phyloP scores from a whole-genome alignment of 1,140 invertebrate genomes.

The Heliothis subflexa region DNA sequence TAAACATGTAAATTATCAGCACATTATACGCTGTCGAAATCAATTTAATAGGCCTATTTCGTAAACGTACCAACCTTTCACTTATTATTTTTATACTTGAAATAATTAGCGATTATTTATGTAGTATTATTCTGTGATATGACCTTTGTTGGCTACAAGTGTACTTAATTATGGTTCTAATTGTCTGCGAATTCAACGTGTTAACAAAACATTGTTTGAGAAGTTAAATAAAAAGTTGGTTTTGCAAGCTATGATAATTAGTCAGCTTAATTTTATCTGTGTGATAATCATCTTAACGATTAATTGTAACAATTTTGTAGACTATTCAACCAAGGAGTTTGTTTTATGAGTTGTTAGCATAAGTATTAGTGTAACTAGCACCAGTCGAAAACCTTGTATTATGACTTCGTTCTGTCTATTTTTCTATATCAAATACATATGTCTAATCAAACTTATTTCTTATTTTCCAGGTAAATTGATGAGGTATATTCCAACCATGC shows the following conservation, averaged over 20 bases:
- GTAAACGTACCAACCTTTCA: conserved; percentile 22
- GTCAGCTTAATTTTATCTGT: conserved; percentile 6
- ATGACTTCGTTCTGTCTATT: not conserved
- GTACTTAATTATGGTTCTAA: not conserved
- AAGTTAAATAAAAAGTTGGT: conserved; percentile 21
- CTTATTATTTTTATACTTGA: conserved; percentile 25
- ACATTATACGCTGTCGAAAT: conserved; percentile 8
- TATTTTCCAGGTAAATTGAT: conserved; percentile 2
- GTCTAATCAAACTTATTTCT: not conserved
- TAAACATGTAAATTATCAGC: conserved; percentile 35
- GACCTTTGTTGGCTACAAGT: not conserved
- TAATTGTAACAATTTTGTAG: conserved; percentile 24
- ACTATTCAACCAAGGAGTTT: conserved; percentile 17
- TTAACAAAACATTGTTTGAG: conserved; percentile 21
- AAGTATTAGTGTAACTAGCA: not conserved
- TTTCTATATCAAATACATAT: not conserved
- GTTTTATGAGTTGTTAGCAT: conserved; percentile 21
- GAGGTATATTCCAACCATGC: not conserved
- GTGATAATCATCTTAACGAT: conserved; percentile 26
- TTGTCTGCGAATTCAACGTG: conserved; percentile 20
- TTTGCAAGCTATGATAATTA: not conserved
- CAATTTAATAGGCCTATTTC: conserved; percentile 42
- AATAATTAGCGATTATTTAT: conserved; percentile 6
- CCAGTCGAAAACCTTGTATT: not conserved
- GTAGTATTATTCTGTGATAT: not conserved